Percentiles rank a stretch among this genome's conserved stretches.
Evolutionary conservation across 1,140 invertebrate genomes (phyloP).

Genomic region (Cryptotermes secundus): DNA sequence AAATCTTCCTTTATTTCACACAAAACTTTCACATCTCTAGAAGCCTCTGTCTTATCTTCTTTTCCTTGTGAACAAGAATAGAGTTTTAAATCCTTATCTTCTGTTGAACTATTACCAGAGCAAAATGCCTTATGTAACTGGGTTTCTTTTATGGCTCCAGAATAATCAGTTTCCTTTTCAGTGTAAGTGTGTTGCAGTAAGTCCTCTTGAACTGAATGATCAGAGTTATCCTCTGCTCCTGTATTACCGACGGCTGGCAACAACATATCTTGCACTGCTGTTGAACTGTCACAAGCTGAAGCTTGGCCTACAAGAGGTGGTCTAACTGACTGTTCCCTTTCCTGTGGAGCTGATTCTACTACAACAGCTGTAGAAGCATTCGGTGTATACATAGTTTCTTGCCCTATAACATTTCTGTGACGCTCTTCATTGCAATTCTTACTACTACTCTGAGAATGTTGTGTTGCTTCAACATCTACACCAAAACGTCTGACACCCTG

Average conservation of each 20-base stretch:
- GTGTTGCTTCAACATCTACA: background rate
- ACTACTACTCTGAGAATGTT: background rate
- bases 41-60: background rate
- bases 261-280: background rate
- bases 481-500: background rate
- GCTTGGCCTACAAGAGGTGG: too few species aligned
- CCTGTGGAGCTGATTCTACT: too few species aligned
- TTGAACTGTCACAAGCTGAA: too few species aligned
- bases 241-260: background rate
- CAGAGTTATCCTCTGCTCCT: too few species aligned
- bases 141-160: too few species aligned
- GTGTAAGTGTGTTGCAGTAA: too few species aligned
- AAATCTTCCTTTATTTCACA: background rate
- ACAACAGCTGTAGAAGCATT: too few species aligned
- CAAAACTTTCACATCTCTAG: background rate
- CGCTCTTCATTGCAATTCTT: background rate
- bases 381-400: background rate
- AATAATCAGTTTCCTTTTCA: too few species aligned
- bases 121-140: background rate
- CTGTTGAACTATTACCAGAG: background rate
- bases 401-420: background rate
- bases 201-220: too few species aligned
- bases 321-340: too few species aligned
- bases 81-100: background rate
- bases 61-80: background rate